Evolutionary conservation across 2,113 vertebrate species (phyloP), one percentile per base, ranked within the genome.

Genomic region (Coptodon bakossiorum): DNA sequence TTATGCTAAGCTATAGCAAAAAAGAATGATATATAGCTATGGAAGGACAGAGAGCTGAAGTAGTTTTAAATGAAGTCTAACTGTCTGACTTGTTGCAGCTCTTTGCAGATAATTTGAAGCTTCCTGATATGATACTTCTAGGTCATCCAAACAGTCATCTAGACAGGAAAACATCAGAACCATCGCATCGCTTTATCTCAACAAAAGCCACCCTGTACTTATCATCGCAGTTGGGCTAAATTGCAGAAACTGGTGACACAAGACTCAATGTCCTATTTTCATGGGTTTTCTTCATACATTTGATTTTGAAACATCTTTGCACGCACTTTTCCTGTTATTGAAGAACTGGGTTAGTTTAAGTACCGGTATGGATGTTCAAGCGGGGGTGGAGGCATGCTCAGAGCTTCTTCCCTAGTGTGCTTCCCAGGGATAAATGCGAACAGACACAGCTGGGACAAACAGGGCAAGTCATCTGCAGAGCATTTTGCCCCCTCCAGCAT

Each of bases 271-370:
- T 19, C 63, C 82, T 68, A 61, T 84, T 88, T 89, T 68, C 71
- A n/a, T 76, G 38, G 54, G 31, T 66, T 85, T 57, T 83, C 38
- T 82, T 73, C 56, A 29, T 45, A 73, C 79, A 59, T 88, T 93
- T 2, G 12, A 88, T 90, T 84, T 80, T 29, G 68, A 61, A 81
- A 84, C 86, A 43, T 85, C 27, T 85, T 84, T 84, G 66, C 82
- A 57, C 61, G 2, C 53, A n/a, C 36, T 59, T 68, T 63, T 61
- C 53, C 19, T 12, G 71, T 40, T 63, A 73, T 88, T 24, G 81
- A 11, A 82, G 83, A 89, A 79, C 2, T 22, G 22, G 50, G 59
- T 93, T 91, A 90, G 93, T 87, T 89, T 90, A 86, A 84, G 83
- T 73, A 81, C 61, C 1, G 17, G 79, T 85, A 59, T 88, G 90